These are phyloP conservation scores for Myxocyprinus asiaticus DNA, from an alignment of 2,113 vertebrate genomes.

Conservation along the genomic window DNA sequence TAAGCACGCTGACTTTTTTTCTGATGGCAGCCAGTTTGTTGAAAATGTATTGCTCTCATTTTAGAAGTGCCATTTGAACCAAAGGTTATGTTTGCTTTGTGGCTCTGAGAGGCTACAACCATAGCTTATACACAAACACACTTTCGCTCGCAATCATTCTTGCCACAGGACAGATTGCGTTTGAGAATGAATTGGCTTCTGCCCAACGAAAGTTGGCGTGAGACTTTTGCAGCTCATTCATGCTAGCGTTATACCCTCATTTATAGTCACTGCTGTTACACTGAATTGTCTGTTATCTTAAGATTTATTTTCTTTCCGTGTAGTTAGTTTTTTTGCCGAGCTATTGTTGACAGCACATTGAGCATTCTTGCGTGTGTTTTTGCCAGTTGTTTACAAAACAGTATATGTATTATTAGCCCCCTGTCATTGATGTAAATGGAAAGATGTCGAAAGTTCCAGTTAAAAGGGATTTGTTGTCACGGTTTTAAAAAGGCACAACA, in stretches of 20 bases:
- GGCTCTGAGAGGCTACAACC: neutral
- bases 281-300: neutral
- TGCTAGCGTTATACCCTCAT: neutral
- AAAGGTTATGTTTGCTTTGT: neutral
- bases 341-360: no score
- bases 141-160: neutral
- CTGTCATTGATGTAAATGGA: no score
- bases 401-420: no score
- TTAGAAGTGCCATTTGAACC: constrained; percentile 1
- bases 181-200: constrained; percentile 6
- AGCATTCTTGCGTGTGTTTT: no score
- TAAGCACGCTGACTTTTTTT: neutral
- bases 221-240: constrained; percentile 7
- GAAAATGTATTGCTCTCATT: neutral
- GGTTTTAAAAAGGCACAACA: no score
- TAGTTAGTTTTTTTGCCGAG: no score
- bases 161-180: constrained; percentile 4
- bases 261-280: neutral
- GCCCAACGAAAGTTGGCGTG: neutral
- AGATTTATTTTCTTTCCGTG: no score
- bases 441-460: no score
- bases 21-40: neutral
- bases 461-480: no score
- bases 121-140: neutral
- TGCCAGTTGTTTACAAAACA: no score